These are phyloP conservation scores for Dromiciops gliroides DNA, from an alignment of 2,113 vertebrate species.

Conservation along the genomic window DNA sequence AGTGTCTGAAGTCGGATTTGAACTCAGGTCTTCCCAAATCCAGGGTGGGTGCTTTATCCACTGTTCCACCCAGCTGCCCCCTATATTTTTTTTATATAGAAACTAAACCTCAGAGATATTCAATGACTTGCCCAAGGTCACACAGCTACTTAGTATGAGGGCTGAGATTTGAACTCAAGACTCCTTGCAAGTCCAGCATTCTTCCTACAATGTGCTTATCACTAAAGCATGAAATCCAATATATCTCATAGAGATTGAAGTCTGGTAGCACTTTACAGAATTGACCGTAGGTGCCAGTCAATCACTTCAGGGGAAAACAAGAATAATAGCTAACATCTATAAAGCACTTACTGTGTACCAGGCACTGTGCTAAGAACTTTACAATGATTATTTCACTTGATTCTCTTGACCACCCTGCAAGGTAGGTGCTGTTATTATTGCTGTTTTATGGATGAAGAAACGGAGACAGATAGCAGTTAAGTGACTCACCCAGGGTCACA, in stretches of 20 bases:
- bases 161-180: not conserved
- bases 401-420: not conserved
- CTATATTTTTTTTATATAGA: not conserved
- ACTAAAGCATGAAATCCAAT: not conserved
- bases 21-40: too few relatives aligned
- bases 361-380: not conserved
- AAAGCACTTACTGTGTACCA: not conserved
- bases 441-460: not conserved
- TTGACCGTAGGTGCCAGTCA: not conserved
- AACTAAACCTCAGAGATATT: not conserved
- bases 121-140: not conserved
- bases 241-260: not conserved
- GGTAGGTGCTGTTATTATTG: not conserved
- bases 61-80: too few relatives aligned
- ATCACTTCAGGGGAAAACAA: not conserved
- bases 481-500: not conserved
- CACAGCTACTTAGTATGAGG: not conserved
- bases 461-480: not conserved
- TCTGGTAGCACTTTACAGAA: not conserved
- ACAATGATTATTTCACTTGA: not conserved
- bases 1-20: too few relatives aligned
- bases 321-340: not conserved
- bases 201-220: not conserved
- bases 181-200: not conserved
- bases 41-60: too few relatives aligned